These are phyloP conservation scores for Halcyon senegalensis DNA, from an alignment of 2,113 vertebrate genomes.

Conservation along the genomic window DNA sequence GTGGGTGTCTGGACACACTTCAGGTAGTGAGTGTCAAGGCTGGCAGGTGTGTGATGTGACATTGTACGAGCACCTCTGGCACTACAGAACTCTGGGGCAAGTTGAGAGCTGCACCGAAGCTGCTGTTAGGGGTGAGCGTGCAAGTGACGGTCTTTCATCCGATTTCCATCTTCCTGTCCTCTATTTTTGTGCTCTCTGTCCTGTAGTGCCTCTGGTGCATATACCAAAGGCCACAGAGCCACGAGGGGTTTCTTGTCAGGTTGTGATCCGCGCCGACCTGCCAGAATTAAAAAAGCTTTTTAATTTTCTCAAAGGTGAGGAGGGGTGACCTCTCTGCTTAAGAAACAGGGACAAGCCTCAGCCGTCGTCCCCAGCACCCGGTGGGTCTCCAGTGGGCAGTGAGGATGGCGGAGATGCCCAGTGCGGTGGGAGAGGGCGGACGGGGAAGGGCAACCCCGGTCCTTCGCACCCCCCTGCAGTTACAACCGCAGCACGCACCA, in stretches of 20 bases:
- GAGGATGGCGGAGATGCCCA: not conserved
- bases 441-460: not conserved
- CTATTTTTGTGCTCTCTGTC: not conserved
- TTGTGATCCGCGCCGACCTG: not conserved
- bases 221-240: not conserved
- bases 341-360: not conserved
- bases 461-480: not conserved
- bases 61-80: rapidly evolving
- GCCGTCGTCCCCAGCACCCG: not conserved
- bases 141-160: not conserved
- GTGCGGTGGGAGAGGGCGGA: rapidly evolving
- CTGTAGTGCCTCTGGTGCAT: not conserved
- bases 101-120: not conserved
- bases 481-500: not conserved
- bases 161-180: not conserved
- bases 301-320: too few species aligned
- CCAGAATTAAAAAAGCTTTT: not conserved
- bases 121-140: not conserved
- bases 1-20: not conserved
- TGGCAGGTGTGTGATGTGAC: rapidly evolving
- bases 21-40: not conserved
- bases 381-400: not conserved
- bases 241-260: not conserved
- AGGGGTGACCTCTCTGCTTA: not conserved
- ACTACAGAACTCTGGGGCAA: not conserved